Base-by-base conservation (phyloP, 30 jellyfish, hydroid and myxozoan genomes). In the Mastigias papua region DNA sequence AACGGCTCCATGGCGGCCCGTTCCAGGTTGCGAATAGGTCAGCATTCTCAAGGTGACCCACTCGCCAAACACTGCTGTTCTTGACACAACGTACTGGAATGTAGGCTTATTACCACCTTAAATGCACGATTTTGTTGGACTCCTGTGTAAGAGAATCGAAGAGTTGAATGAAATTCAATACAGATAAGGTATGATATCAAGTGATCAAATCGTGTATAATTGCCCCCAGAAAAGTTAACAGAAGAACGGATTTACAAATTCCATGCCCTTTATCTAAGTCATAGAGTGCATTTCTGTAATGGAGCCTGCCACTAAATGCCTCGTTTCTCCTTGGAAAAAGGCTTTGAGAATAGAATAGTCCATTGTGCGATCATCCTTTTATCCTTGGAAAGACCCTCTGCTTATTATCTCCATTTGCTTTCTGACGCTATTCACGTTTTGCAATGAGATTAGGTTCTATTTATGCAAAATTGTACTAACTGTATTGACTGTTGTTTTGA, bases 211-310 rank as follows among this genome's bases (percentile, higher is more conserved):
- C 33, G 23, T 25, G 22, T 28, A 63, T 77, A 77, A 77, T 77
- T 77, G 78, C 78, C 78, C 54, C 88, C 31, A 20, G 65, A 58
- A 57, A 77, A 26, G 62, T 27, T n/a, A 25, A 77, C 88, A 77
- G 57, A 54, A 20, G 62, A 77, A 33, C 79, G 88, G 88, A 77
- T 23, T 58, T 23, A 33, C 34, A 27, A 49, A 77, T 77, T 54
- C 74, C 29, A 77, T 30, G 76, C 68, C 69, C 26, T 72, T 72
- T 27, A 34, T 72, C 0, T 28, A 48, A 30, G 2, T 72, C 42
- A 22, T 26, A 42, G 16, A 42, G 42, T 27, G 63, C 83, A 23
- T 72, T 69, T 34, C 68, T 72, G 42, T 32, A n/a, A 26, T 72
- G 83, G 83, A 33, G 83, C 83, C 83, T 34, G 68, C 46, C 35